These are phyloP conservation scores for Masticophis lateralis DNA, from an alignment of 2,797 vertebrate species.

Conservation along the genomic window DNA sequence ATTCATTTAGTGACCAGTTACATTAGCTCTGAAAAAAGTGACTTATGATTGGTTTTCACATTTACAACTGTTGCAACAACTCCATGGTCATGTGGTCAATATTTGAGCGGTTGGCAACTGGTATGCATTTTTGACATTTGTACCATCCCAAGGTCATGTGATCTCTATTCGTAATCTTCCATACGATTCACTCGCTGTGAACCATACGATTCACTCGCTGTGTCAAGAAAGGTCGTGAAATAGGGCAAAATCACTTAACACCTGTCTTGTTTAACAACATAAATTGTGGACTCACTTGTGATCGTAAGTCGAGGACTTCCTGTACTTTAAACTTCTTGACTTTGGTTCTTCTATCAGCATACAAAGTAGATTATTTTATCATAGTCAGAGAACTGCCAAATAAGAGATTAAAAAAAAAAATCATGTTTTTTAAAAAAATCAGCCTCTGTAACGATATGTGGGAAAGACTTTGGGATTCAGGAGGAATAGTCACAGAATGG, in stretches of 20 bases:
- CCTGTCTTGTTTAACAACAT: not conserved
- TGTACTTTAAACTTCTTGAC: not conserved
- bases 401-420: not conserved
- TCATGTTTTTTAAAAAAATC: not conserved
- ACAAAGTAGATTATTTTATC: not conserved
- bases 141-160: too few relatives aligned
- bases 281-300: not conserved
- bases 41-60: not conserved
- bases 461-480: not conserved
- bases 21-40: not conserved
- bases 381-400: not conserved
- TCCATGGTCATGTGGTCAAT: not conserved
- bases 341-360: not conserved
- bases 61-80: not conserved
- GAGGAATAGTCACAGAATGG: not conserved
- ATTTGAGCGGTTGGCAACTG: not conserved
- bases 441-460: accelerated
- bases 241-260: not conserved
- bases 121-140: too few relatives aligned
- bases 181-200: too few relatives aligned
- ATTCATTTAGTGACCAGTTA: not conserved
- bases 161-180: too few relatives aligned
- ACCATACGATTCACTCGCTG: too few relatives aligned
- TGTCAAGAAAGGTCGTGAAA: not conserved
- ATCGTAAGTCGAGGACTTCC: not conserved